Evolutionary conservation across 1,140 invertebrate genomes (phyloP).

Genomic region (Andricus grossulariae): DNA sequence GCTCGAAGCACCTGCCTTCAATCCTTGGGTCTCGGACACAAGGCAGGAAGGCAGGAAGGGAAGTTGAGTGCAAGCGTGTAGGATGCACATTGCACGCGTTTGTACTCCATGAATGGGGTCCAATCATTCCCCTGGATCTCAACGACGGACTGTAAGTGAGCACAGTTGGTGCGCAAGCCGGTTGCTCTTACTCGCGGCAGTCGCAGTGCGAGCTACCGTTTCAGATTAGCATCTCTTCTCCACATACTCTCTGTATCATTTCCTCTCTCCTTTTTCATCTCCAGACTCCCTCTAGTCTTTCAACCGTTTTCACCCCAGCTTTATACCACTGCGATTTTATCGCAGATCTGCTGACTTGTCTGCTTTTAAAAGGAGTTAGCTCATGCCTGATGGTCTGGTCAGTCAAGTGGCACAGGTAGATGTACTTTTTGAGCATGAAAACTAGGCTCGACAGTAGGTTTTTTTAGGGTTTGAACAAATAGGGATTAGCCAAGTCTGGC

Average conservation of each 20-base stretch:
- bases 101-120: slow-evolving; percentile 52
- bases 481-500: too few relatives aligned
- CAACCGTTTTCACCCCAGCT: slow-evolving; percentile 2
- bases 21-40: slow-evolving; percentile 10
- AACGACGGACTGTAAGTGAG: slow-evolving; percentile 24
- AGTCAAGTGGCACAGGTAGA: not conserved
- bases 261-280: slow-evolving; percentile 25
- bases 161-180: slow-evolving; percentile 11
- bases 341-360: slow-evolving; percentile 4
- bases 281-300: not conserved
- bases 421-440: not conserved
- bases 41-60: not conserved
- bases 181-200: slow-evolving; percentile 55
- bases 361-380: slow-evolving; percentile 10
- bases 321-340: slow-evolving; percentile 1
- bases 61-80: slow-evolving; percentile 2
- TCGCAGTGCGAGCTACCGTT: slow-evolving; percentile 67
- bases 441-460: too few relatives aligned
- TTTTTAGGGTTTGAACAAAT: too few relatives aligned
- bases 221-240: slow-evolving; percentile 68
- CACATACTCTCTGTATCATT: slow-evolving; percentile 50
- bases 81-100: slow-evolving; percentile 20
- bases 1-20: not conserved
- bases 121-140: slow-evolving; percentile 53
- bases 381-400: not conserved